Conservation (phyloP, 2,113 vertebrate genomes). For the Myrmecophaga tridactyla region DNA sequence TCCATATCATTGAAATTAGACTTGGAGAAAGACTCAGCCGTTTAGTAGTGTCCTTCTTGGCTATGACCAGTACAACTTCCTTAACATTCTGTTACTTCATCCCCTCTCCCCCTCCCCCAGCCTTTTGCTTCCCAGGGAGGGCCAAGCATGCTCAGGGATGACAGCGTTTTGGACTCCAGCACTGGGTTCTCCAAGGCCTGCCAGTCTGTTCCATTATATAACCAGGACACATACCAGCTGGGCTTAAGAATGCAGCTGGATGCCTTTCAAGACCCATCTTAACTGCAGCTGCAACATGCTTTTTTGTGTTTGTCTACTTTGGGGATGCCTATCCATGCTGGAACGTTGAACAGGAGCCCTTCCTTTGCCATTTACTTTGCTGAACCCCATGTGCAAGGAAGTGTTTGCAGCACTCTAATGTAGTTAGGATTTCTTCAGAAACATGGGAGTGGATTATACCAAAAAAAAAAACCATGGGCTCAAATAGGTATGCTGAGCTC, state of each 20-base stretch:
- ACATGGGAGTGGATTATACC: background rate
- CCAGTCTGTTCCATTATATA: conserved; percentile 29
- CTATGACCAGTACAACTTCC: background rate
- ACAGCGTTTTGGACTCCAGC: conserved; percentile 3
- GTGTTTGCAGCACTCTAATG: background rate
- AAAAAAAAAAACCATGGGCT: background rate
- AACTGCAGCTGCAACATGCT: background rate
- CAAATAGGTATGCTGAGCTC: background rate
- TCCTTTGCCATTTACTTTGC: conserved; percentile 5
- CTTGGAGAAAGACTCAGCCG: background rate
- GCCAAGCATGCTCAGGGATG: background rate
- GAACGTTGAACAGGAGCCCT: conserved; percentile 6
- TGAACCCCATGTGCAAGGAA: background rate
- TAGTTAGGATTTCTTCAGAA: background rate
- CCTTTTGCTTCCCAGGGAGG: background rate
- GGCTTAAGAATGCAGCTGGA: conserved; percentile 55
- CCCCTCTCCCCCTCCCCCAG: rapidly evolving
- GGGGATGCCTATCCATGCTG: background rate
- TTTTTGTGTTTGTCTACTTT: background rate
- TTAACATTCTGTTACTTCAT: background rate
- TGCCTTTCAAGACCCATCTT: conserved; percentile 48
- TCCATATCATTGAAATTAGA: background rate
- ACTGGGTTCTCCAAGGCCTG: background rate
- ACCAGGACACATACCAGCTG: conserved; percentile 9
- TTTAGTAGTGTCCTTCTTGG: background rate